Base-by-base conservation (phyloP, 35 echinoderm and acorn worm genomes). In the Hemicentrotus pulcherrimus region DNA sequence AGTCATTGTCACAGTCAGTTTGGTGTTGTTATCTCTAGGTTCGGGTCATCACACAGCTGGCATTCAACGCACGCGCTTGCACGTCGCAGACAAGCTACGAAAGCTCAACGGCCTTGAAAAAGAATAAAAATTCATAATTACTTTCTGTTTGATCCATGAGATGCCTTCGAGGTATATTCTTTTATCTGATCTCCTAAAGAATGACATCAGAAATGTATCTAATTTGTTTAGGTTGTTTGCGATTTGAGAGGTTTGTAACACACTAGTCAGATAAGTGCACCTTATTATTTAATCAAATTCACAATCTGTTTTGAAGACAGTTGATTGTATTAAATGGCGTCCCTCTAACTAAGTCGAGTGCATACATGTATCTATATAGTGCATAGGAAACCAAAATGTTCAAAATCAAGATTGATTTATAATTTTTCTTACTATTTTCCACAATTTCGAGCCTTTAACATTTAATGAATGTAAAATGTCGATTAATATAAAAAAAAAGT, bases 41-140 rank as follows among this genome's bases (percentile, higher is more conserved):
- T 78, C 65, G 65, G 65, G 65, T 78, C 65, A 78, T n/a, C 65
- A 28, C 65, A 78, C 65, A 78, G 65, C 65, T 78, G 65, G 65
- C 65, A 78, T 78, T 78, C 65, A 78, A 78, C 65, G 65, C 65
- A 78, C 65, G 65, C 65, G 65, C 65, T 78, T n/a, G 65, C 28
- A 78, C 28, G 65, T 78, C 65, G 65, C 19, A 78, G 65, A 24
- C 28, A 28, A 78, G 28, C 65, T n/a, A n/a, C 6, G 15, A 78
- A 18, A 22, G 19, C 65, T 78, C 65, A 78, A 18, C 65, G 65
- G 19, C 65, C 65, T 78, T 71, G 19, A n/a, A 78, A 78, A 78
- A 78, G 52, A 78, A 18, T 7, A 78, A 78, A 65, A 4, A 28
- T 59, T 55, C 50, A n/a, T 78, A n/a, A 78, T 78, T 78, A 78